Evolutionary conservation across 2,113 vertebrate species (phyloP), one percentile per base, ranked within the genome.

Genomic region (Corythaixoides concolor): DNA sequence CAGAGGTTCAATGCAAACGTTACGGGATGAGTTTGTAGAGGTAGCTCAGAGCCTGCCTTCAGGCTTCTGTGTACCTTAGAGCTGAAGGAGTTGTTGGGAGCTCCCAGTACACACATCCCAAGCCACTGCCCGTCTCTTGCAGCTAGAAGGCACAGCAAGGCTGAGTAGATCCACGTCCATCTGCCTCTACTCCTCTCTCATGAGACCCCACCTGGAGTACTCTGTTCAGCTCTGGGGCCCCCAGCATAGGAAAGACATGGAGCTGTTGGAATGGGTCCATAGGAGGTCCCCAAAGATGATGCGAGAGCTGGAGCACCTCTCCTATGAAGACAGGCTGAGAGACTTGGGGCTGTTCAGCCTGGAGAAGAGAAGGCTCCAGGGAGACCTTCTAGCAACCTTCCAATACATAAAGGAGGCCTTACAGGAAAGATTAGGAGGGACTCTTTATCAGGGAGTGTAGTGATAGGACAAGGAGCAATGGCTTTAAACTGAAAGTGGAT

Each of bases 171-270:
- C 15, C 58, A 33, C 1, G 0, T 19, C 23, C 9, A 18, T 47
- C 9, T 4, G 6, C 17, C 21, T 59, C 49, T 79, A 26, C 26
- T 49, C 52, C 0, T 0, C 28, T 55, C 43, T 33, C 0, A 1
- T 45, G 49, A 76, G 17, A 52, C 6, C 5, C 32, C 18, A 18
- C 28, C 13, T 59, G 32, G 12, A 78, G 56, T 28, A 33, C 12
- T 30, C 4, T 1, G 5, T 52, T 18, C 78, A 63, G n/a, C 19
- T 82, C 24, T 23, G 41, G 18, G 12, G 3, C 3, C 14, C 13
- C 8, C 23, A 43, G 0, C 9, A 13, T 19, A 37, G 26, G 21
- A 58, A 43, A 8, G 23, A 37, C 19, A n/a, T 21, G 24, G 45
- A 59, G 5, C 47, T 86, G 53, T 18, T 89, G 7, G 15, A 72